phyloP scores from a whole-genome alignment of 2,113 vertebrate genomes.

The Ciconia maguari region DNA sequence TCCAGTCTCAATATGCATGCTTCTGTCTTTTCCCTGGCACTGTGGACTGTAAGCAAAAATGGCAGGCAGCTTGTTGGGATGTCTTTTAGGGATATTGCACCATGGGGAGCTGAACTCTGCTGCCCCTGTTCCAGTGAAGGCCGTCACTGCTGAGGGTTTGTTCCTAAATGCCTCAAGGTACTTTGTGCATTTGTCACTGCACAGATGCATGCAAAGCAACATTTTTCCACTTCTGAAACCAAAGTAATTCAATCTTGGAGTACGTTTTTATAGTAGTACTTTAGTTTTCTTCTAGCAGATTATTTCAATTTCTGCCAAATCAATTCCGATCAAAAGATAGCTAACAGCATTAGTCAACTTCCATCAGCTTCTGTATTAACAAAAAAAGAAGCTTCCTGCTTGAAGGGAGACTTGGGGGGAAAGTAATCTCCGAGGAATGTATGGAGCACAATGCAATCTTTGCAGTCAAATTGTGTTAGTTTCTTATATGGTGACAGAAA shows the following conservation, averaged over 20 bases:
- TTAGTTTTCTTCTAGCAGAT: neutral
- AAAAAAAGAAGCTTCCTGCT: neutral
- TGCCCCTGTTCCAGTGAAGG: neutral
- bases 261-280: neutral
- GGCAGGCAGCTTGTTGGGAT: neutral
- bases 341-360: neutral
- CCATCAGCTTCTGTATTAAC: neutral
- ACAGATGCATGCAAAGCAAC: neutral
- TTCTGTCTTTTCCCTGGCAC: neutral
- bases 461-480: neutral
- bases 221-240: neutral
- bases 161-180: neutral
- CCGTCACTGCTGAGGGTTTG: neutral
- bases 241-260: neutral
- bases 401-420: neutral
- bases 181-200: neutral
- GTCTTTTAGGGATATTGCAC: neutral
- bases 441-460: neutral
- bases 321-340: neutral
- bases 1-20: neutral
- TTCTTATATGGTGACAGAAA: neutral
- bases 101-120: neutral
- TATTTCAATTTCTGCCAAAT: conserved; percentile 27
- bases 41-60: neutral
- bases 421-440: neutral